phyloP scores from a whole-genome alignment of 2,888 invertebrate species.

The Rhogogaster chlorosoma region DNA sequence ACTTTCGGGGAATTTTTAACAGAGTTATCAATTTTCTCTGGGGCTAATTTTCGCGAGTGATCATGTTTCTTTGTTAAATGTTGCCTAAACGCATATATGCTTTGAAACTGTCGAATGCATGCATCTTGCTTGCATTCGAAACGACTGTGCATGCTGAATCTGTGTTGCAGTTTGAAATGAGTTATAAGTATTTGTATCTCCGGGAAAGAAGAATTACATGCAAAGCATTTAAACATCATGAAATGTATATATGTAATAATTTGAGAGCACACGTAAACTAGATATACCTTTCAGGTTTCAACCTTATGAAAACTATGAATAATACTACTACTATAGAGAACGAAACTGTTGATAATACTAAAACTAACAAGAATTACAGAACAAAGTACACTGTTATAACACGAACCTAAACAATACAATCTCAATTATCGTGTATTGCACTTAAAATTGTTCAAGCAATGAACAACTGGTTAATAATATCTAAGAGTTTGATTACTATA shows the following conservation, averaged over 20 bases:
- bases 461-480: constrained; percentile 2
- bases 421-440: not conserved
- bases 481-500: not conserved
- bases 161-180: not conserved
- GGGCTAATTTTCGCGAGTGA: not conserved
- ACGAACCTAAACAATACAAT: not conserved
- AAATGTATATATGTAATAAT: not conserved
- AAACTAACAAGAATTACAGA: not conserved
- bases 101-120: not conserved
- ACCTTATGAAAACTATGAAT: not conserved
- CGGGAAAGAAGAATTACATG: not conserved
- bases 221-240: constrained; percentile 12
- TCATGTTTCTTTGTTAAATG: not conserved
- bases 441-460: not conserved
- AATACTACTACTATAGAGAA: not conserved
- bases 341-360: not conserved
- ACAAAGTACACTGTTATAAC: not conserved
- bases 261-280: not conserved
- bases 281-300: constrained; percentile 13
- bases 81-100: not conserved
- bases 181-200: not conserved
- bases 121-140: not conserved
- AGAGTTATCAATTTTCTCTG: not conserved
- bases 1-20: not conserved
- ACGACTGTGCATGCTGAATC: not conserved